Percentiles rank a stretch among this genome's conserved stretches.
These are phyloP conservation scores for Ornithorhynchus anatinus DNA, from an alignment of 2,113 vertebrate genomes.

Conservation along the genomic window DNA sequence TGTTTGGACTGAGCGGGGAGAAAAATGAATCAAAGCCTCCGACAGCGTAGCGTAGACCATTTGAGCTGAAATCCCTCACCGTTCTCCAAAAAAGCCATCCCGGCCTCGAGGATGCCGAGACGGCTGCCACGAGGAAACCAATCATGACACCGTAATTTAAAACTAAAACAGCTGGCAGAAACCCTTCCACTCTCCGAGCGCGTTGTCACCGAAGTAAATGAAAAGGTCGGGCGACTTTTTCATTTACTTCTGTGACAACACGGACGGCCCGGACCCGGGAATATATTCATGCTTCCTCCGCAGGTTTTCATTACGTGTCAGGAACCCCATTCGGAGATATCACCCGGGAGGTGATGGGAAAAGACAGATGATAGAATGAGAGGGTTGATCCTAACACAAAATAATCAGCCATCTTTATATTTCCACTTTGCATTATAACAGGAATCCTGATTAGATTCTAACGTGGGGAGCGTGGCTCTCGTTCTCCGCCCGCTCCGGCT, in stretches of 20 bases:
- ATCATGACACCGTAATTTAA: conserved; percentile 72
- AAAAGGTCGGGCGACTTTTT: conserved; percentile 73
- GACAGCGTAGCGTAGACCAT: conserved; percentile 28
- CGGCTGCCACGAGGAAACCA: conserved; percentile 72
- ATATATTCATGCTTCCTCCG: conserved; percentile 69
- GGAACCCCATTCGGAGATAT: conserved; percentile 67
- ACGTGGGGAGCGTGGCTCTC: too few species aligned
- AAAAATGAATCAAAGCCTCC: background rate
- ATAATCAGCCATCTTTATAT: conserved; percentile 76
- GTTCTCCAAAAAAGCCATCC: conserved; percentile 36
- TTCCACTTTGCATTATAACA: conserved; percentile 72
- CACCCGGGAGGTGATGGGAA: conserved; percentile 69
- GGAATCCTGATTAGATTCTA: conserved; percentile 66
- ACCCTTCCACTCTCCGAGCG: conserved; percentile 62
- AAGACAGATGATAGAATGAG: conserved; percentile 74
- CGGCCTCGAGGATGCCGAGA: conserved; percentile 47
- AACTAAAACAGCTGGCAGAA: conserved; percentile 74
- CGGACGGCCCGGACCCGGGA: conserved; percentile 65
- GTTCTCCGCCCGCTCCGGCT: too few species aligned
- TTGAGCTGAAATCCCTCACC: conserved; percentile 46
- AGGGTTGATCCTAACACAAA: conserved; percentile 61
- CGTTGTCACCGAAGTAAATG: conserved; percentile 72
- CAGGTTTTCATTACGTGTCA: conserved; percentile 72
- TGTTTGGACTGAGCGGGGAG: too few species aligned
- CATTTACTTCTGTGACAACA: conserved; percentile 71